A percentile compares a stretch with the other conserved stretches of the same genome.
phyloP scores from a whole-genome alignment of 2,113 vertebrate genomes.

The Gnathonemus longibarbis region DNA sequence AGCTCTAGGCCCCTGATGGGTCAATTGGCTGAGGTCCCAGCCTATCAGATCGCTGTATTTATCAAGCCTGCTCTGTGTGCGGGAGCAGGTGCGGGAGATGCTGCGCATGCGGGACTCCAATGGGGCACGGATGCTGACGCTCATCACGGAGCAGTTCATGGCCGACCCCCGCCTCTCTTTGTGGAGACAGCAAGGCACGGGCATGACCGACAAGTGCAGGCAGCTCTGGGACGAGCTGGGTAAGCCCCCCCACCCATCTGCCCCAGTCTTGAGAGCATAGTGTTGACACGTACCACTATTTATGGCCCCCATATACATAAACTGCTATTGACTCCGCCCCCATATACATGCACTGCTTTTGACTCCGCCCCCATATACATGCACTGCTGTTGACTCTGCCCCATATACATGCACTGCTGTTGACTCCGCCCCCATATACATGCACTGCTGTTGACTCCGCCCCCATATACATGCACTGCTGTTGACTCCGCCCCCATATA shows the following conservation, averaged over 20 bases:
- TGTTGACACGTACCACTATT: neutral
- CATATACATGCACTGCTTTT: neutral
- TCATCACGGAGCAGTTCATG: constrained; percentile 98
- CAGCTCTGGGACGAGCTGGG: constrained; percentile 95
- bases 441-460: neutral
- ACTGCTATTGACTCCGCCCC: neutral
- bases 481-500: no score
- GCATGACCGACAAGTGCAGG: constrained; percentile 95
- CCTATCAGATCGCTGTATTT: neutral
- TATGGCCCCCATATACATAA: neutral
- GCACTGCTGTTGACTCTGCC: neutral
- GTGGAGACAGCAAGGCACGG: constrained; percentile 95
- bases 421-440: neutral
- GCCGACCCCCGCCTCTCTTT: constrained; percentile 90
- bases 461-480: no score
- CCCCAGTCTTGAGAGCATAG: neutral
- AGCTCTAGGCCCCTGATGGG: neutral
- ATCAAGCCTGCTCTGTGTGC: neutral
- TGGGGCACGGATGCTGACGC: constrained; percentile 88
- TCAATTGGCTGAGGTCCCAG: neutral
- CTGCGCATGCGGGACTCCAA: constrained; percentile 97
- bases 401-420: neutral
- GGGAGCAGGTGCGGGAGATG: constrained; percentile 88
- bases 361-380: neutral
- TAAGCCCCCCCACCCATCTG: constrained; percentile 43